These are phyloP conservation scores for Polyommatus icarus DNA, from an alignment of 2,888 invertebrate species.

Conservation along the genomic window DNA sequence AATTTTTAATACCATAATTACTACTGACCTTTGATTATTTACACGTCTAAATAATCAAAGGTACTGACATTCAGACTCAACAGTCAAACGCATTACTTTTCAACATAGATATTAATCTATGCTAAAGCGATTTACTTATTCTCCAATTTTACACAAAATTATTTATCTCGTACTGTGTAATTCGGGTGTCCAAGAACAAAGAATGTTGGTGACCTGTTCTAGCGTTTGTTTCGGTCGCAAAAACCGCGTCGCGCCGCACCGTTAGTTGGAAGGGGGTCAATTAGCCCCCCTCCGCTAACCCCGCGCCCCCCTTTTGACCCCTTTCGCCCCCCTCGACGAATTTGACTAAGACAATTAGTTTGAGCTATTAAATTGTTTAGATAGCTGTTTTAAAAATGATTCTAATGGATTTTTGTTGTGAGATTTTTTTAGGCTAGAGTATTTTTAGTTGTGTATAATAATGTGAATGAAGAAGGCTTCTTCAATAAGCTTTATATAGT, in stretches of 20 bases:
- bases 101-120: too few species aligned
- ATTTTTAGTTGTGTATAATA: neutral
- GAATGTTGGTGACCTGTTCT: conserved; percentile 1
- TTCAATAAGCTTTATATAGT: neutral
- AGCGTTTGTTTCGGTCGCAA: conserved; percentile 8
- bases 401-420: neutral
- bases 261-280: conserved; percentile 16
- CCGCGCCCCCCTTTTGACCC: neutral
- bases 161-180: neutral
- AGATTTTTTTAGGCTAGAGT: neutral
- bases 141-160: neutral
- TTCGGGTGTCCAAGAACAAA: conserved; percentile 13
- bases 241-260: conserved; percentile 10
- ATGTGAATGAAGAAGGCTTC: neutral
- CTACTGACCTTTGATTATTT: too few species aligned
- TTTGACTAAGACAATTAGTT: conserved; percentile 3
- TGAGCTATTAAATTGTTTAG: conserved; percentile 18
- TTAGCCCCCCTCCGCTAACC: neutral
- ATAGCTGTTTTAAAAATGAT: neutral
- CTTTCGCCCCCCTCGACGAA: neutral
- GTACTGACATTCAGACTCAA: too few species aligned
- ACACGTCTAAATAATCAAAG: too few species aligned
- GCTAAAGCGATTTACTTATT: too few species aligned
- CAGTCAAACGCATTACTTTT: too few species aligned
- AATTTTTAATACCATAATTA: too few species aligned